Conservation (phyloP, 1,140 invertebrate genomes). For the Tetraneura akinire region DNA sequence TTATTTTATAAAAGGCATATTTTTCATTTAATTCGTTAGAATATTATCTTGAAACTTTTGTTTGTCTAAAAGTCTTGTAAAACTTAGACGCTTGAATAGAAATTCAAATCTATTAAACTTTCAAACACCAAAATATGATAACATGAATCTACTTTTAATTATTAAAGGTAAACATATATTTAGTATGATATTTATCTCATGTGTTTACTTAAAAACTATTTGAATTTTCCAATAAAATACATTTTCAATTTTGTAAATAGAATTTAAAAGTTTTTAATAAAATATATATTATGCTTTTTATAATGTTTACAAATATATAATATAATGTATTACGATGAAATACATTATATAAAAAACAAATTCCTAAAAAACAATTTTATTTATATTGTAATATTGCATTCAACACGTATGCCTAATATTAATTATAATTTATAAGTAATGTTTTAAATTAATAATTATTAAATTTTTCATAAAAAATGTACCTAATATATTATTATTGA, state of each 20-base stretch:
- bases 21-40: not conserved
- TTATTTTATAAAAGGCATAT: not conserved
- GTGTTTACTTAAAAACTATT: not conserved
- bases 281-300: no score
- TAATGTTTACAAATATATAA: no score
- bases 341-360: no score
- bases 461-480: no score
- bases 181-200: not conserved
- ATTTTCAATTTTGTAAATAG: not conserved
- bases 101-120: not conserved
- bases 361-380: no score
- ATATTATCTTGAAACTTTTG: not conserved
- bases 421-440: no score
- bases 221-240: not conserved
- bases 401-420: no score
- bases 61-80: not conserved
- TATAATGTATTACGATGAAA: no score
- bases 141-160: not conserved
- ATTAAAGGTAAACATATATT: conserved; percentile 11
- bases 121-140: not conserved
- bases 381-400: no score
- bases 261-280: not conserved
- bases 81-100: not conserved
- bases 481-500: no score
- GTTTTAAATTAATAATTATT: no score